phyloP scores from a whole-genome alignment of 1,140 invertebrate genomes.

The Marisa cornuarietis region DNA sequence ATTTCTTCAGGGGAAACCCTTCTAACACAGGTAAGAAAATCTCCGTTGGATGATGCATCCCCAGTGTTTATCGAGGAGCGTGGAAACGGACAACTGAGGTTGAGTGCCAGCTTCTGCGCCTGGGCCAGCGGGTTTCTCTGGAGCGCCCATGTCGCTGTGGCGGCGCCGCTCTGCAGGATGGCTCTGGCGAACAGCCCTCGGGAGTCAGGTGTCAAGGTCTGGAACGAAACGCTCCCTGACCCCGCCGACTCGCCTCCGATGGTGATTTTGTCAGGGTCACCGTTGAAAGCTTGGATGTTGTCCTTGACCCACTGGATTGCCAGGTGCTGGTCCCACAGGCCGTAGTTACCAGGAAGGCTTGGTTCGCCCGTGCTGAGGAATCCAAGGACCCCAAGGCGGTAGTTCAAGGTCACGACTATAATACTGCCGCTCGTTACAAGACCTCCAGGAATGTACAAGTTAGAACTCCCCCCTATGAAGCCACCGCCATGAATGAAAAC shows the following conservation, averaged over 20 bases:
- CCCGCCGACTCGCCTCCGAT: conserved; percentile 75
- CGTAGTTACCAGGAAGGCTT: conserved; percentile 53
- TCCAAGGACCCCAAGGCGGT: conserved; percentile 82
- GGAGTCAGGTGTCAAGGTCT: conserved; percentile 36
- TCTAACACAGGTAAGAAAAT: background rate
- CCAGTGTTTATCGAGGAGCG: background rate
- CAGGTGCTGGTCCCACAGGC: conserved; percentile 73
- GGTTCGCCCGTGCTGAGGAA: conserved; percentile 72
- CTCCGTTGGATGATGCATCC: background rate
- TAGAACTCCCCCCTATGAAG: conserved; percentile 86
- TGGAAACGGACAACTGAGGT: background rate
- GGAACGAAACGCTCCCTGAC: conserved; percentile 30
- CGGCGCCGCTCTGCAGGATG: conserved; percentile 39
- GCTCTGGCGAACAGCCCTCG: conserved; percentile 37
- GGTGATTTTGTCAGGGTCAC: conserved; percentile 75
- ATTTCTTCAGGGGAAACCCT: background rate
- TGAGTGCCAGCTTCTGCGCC: conserved; percentile 83
- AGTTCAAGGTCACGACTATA: conserved; percentile 79
- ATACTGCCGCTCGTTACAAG: conserved; percentile 81
- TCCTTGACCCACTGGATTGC: conserved; percentile 78
- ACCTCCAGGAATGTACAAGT: conserved; percentile 84
- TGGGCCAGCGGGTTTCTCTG: conserved; percentile 54
- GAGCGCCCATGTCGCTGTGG: conserved; percentile 57
- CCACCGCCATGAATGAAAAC: conserved; percentile 97
- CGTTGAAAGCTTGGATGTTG: conserved; percentile 78